Base-by-base conservation (phyloP, 2,113 vertebrate genomes). In the Xiphorhynchus elegans region DNA sequence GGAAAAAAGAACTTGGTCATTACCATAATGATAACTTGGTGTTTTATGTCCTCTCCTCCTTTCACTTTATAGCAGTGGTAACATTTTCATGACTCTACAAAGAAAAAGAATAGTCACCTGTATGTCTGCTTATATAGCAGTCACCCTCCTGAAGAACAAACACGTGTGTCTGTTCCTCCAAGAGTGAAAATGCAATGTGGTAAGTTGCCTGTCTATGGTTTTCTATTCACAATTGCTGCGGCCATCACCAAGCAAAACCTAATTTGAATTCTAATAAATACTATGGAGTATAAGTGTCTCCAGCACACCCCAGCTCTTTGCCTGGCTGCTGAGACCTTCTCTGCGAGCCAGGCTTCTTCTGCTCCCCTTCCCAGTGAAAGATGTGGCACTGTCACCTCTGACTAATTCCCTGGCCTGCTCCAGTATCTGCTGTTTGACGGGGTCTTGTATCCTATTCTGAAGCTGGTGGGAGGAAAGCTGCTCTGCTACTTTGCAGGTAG, bases 261-360 rank as follows among this genome's bases (percentile, higher is more conserved):
- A 10, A 28, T 21, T 33, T 53, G 47, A 67, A 67, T 39, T 58
- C 19, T 26, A 13, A 44, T 20, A 17, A 47, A 7, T 1, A 1
- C 11, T 31, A 0, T 3, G 25, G 4, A 39, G 28, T 2, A 1
- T 11, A 7, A 17, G 7, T 0, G 4, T 13, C 29, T 52, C 33
- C 10, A 20, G 11, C 21, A 16, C 53, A 37, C 18, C 25, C 44
- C 52, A 4, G 8, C 46, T 37, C 24, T 37, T 24, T 49, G 18
- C 3, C 47, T 15, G 42, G 39, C 17, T 28, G 33, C 0, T 6
- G 14, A 13, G 37, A 49, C 40, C 19, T 1, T 40, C 17, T 1
- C n/a, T n/a, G 20, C 3, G 29, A 20, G 37, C 14, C 46, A 12
- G 6, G 40, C 13, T 63, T 13, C 37, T 17, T 14, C 37, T 20